These are phyloP conservation scores for Hydrotaea diabolus DNA, from an alignment of 2,888 invertebrate genomes.

Conservation along the genomic window DNA sequence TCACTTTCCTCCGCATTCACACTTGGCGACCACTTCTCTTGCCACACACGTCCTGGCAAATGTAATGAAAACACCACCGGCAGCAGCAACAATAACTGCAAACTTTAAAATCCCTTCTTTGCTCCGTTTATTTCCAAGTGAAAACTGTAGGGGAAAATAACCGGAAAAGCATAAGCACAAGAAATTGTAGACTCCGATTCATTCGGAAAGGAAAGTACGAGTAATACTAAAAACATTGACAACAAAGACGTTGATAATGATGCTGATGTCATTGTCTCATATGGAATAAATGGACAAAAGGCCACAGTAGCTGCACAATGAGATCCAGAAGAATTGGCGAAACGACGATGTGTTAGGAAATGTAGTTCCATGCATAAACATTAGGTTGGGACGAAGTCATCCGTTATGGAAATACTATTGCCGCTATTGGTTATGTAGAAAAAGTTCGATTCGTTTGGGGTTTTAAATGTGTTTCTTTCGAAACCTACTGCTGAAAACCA, in stretches of 20 bases:
- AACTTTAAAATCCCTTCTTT: conserved; percentile 46
- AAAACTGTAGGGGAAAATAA: background rate
- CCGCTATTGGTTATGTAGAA: too few species aligned
- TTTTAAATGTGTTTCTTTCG: too few species aligned
- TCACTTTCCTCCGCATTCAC: background rate
- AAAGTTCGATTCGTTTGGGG: too few species aligned
- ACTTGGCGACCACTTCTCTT: background rate
- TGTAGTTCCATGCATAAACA: conserved; percentile 1
- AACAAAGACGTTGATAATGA: conserved; percentile 71
- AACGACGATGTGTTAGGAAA: background rate
- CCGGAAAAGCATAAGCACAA: conserved; percentile 2
- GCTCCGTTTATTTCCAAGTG: background rate
- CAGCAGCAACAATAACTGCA: conserved; percentile 39
- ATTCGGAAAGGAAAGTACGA: conserved; percentile 32
- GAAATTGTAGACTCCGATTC: conserved; percentile 45
- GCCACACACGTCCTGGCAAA: background rate
- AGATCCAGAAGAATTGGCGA: background rate
- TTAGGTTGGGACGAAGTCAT: background rate
- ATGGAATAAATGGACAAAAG: conserved; percentile 56
- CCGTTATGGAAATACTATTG: too few species aligned
- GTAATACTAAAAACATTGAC: conserved; percentile 55
- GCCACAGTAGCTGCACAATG: conserved; percentile 33
- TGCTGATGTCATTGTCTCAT: conserved; percentile 80
- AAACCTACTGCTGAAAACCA: too few species aligned
- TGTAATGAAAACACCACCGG: conserved; percentile 33